Evolutionary conservation across 2,797 vertebrate genomes (phyloP).

Genomic region (Steatocranus sp.): DNA sequence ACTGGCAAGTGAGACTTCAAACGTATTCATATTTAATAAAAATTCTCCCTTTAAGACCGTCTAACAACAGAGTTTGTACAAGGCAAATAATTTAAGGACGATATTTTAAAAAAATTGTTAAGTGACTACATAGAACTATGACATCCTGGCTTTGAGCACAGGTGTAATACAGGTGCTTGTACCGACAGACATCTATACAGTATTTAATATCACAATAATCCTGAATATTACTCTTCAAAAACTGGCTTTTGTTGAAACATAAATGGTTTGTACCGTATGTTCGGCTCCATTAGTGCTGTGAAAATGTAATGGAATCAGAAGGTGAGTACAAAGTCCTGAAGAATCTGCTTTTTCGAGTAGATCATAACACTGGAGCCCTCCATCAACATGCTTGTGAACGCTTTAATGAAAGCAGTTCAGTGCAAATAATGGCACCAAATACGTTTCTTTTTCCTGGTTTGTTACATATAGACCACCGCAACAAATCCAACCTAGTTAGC

Average conservation of each 20-base stretch:
- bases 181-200: constrained; percentile 19
- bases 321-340: background rate
- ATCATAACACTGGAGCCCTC: background rate
- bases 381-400: background rate
- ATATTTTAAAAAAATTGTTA: constrained; percentile 14
- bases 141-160: constrained; percentile 11
- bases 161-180: background rate
- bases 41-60: constrained; percentile 9
- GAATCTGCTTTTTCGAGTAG: background rate
- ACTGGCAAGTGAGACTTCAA: constrained; percentile 1
- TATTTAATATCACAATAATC: constrained; percentile 23
- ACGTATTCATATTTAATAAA: constrained; percentile 13
- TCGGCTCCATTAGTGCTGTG: background rate
- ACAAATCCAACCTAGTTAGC: background rate
- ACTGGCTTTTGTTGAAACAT: background rate
- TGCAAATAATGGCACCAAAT: background rate
- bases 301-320: background rate
- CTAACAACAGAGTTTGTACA: constrained; percentile 74
- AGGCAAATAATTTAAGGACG: constrained; percentile 88
- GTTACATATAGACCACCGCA: background rate
- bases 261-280: background rate
- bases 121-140: background rate
- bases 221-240: background rate
- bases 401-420: background rate
- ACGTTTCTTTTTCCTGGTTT: background rate